Evolutionary conservation across 2,888 invertebrate genomes (phyloP).

Genomic region (Nomada fucata): DNA sequence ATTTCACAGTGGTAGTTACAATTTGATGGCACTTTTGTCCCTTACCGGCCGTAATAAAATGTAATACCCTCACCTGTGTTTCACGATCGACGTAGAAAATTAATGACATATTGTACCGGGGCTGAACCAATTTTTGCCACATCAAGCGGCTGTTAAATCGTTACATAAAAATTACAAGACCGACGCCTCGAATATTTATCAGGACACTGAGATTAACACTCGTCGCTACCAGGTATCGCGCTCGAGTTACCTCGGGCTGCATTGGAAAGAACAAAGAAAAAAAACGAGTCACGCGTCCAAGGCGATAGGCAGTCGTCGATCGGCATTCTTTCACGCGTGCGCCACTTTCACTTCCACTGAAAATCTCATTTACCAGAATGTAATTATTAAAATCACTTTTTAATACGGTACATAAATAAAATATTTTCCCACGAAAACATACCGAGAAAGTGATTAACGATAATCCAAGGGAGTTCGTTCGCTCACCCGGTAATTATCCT

Average conservation of each 20-base stretch:
- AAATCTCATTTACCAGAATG: too few relatives aligned
- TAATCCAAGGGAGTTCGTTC: constrained; percentile 4
- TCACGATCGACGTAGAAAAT: constrained; percentile 18
- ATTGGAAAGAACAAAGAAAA: neutral
- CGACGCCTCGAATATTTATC: neutral
- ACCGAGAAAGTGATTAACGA: neutral
- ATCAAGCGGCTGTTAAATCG: neutral
- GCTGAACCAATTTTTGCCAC: neutral
- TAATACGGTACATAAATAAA: neutral
- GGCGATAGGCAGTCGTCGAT: neutral
- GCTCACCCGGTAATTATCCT: constrained; percentile 48
- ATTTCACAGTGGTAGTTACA: constrained; percentile 53
- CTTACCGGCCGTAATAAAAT: constrained; percentile 48
- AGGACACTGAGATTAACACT: neutral
- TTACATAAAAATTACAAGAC: neutral
- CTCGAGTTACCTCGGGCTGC: neutral
- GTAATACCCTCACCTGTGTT: constrained; percentile 37
- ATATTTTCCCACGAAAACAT: neutral
- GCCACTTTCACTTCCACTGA: neutral
- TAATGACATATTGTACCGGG: neutral
- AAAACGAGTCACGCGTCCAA: neutral
- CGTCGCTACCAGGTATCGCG: neutral
- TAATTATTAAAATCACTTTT: too few relatives aligned
- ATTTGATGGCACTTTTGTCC: constrained; percentile 43
- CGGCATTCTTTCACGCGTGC: neutral